These are phyloP conservation scores for Coluber constrictor DNA, from an alignment of 2,797 vertebrate genomes.

Conservation along the genomic window DNA sequence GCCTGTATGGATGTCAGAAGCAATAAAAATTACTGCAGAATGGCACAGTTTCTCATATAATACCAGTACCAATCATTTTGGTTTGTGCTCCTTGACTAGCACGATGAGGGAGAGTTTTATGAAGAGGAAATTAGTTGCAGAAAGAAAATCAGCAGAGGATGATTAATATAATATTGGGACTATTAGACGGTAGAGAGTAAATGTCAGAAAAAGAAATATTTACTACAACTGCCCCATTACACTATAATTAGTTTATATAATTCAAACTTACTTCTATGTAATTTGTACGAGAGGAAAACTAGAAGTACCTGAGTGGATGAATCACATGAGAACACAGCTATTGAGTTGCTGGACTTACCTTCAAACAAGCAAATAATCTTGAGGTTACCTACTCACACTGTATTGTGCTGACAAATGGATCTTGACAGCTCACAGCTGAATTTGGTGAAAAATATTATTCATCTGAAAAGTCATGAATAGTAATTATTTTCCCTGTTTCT, in stretches of 20 bases:
- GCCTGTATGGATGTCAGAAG: not conserved
- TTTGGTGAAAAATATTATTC: slow-evolving; percentile 61
- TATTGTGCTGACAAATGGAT: slow-evolving; percentile 26
- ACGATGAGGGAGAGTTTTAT: slow-evolving; percentile 43
- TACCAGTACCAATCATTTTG: not conserved
- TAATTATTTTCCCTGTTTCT: slow-evolving; percentile 60
- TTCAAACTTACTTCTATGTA: slow-evolving; percentile 54
- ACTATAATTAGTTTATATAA: slow-evolving; percentile 67
- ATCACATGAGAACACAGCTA: slow-evolving; percentile 3
- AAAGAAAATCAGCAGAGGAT: slow-evolving; percentile 62
- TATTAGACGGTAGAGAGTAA: slow-evolving; percentile 60
- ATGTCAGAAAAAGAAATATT: slow-evolving; percentile 65
- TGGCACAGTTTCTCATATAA: not conserved
- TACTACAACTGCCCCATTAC: slow-evolving; percentile 58
- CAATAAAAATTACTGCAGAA: not conserved
- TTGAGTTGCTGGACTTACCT: slow-evolving; percentile 36
- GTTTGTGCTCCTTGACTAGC: slow-evolving; percentile 20
- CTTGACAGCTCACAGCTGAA: slow-evolving; percentile 45
- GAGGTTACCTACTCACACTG: slow-evolving; percentile 30
- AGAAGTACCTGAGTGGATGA: not conserved
- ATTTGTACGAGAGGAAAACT: slow-evolving; percentile 48
- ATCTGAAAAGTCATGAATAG: slow-evolving; percentile 53
- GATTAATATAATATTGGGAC: slow-evolving; percentile 59
- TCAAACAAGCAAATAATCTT: slow-evolving; percentile 6
- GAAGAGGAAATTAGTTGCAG: slow-evolving; percentile 64